phyloP scores from a whole-genome alignment of 2,888 invertebrate genomes.

The Polydrusus pterygomalis region DNA sequence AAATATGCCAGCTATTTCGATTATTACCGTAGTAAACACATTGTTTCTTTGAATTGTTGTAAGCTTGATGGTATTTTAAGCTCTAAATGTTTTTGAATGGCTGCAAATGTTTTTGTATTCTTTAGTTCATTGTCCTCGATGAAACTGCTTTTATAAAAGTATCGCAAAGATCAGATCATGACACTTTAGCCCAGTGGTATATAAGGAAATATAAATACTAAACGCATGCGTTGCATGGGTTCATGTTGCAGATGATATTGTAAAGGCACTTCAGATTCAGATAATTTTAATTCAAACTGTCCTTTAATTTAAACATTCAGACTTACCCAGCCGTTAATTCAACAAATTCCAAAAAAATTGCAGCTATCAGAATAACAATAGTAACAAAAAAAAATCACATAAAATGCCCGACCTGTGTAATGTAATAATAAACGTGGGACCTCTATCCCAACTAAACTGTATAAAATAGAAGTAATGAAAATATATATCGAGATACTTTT shows the following conservation, averaged over 20 bases:
- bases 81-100: background rate
- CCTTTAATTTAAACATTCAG: background rate
- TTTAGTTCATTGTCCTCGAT: background rate
- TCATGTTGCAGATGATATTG: too few species aligned
- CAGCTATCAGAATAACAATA: background rate
- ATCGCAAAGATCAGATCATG: too few species aligned
- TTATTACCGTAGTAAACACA: conserved; percentile 23
- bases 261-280: too few species aligned
- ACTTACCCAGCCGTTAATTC: background rate
- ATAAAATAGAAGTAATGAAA: too few species aligned
- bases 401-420: conserved; percentile 8
- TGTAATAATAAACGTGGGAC: conserved; percentile 12
- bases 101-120: background rate
- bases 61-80: background rate
- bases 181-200: too few species aligned
- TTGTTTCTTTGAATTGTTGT: conserved; percentile 19
- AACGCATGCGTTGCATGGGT: too few species aligned
- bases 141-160: too few species aligned
- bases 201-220: too few species aligned
- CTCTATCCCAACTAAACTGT: too few species aligned
- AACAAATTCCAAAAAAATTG: conserved; percentile 15
- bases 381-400: background rate
- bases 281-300: too few species aligned
- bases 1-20: conserved; percentile 20
- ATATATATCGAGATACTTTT: too few species aligned